Evolutionary conservation across 2,888 invertebrate species (phyloP), one percentile per base, ranked within the genome.

Genomic region (Lobophora halterata): DNA sequence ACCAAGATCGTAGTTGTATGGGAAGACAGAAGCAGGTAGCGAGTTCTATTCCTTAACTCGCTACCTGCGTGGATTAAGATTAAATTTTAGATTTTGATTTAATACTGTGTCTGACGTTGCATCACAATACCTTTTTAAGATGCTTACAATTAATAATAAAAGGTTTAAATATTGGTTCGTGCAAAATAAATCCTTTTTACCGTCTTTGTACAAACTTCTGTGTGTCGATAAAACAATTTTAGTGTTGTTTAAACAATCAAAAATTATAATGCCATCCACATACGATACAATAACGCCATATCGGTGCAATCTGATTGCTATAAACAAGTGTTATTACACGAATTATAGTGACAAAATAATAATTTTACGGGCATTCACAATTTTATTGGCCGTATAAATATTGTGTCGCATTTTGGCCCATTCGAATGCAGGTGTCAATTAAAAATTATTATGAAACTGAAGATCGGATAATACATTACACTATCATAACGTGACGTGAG

Each of bases 271-370:
- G 24, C 29, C 36, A 29, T 24, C 24, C 29, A 36, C 24, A 19
- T 36, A 18, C 29, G 37, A 41, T 41, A 36, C 35, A 38, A 43
- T 46, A 19, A 46, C 31, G 30, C 33, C 46, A 24, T 46, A 10
- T 37, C 21, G 6, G 31, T 25, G 11, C 13, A 25, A 25, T 34
- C 26, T 44, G 37, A 55, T 52, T 49, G 34, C 41, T 44, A 33
- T 34, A 39, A 41, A 44, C 40, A 40, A 25, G 19, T 17, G 36
- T 23, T 46, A 50, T 52, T 40, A 49, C 25, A 34, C 27, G 8
- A 16, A 26, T 31, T 42, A 28, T 50, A 33, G 35, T 19, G 29
- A 43, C 30, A 28, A 45, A n/a, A n/a, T n/a, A n/a, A n/a, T n/a
- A n/a, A n/a, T n/a, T n/a, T n/a, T n/a, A n/a, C n/a, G n/a, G n/a